Percentiles rank a stretch among this genome's conserved stretches.
phyloP scores from a whole-genome alignment of 2,888 invertebrate genomes.

The Drosophila melanosoma region DNA sequence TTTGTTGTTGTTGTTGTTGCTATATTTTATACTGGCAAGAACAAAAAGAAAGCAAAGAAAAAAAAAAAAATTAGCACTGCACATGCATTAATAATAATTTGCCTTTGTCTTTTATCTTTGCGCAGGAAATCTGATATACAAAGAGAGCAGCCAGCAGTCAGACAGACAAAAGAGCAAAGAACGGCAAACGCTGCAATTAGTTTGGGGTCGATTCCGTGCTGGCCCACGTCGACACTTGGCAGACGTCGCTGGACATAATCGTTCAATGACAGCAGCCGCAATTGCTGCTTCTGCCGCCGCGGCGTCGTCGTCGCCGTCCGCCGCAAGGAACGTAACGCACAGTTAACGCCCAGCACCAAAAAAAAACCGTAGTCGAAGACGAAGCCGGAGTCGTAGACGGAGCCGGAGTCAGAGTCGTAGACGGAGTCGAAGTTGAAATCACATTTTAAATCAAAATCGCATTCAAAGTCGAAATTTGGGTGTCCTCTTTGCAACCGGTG shows the following conservation, averaged over 20 bases:
- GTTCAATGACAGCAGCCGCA: slow-evolving; percentile 68
- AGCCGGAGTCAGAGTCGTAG: slow-evolving; percentile 5
- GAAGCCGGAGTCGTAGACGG: slow-evolving; percentile 7
- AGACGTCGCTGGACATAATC: slow-evolving; percentile 48
- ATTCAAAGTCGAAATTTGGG: background rate
- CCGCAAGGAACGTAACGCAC: slow-evolving; percentile 38
- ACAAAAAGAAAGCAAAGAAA: slow-evolving; percentile 1
- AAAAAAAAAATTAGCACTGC: background rate
- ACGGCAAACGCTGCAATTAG: slow-evolving; percentile 11
- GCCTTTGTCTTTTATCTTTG: slow-evolving; percentile 46
- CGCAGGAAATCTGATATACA: slow-evolving; percentile 64
- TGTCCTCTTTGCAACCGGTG: background rate
- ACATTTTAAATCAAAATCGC: background rate
- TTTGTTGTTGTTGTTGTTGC: slow-evolving; percentile 1
- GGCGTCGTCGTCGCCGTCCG: slow-evolving; percentile 35
- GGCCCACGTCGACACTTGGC: slow-evolving; percentile 29
- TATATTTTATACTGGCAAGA: slow-evolving; percentile 28
- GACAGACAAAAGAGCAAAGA: slow-evolving; percentile 11
- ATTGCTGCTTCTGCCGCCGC: slow-evolving; percentile 44
- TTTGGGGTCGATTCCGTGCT: slow-evolving; percentile 25
- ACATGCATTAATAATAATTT: slow-evolving; percentile 35
- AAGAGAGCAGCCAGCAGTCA: slow-evolving; percentile 11
- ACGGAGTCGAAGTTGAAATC: background rate
- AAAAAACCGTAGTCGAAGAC: slow-evolving; percentile 11
- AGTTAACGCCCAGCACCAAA: slow-evolving; percentile 59